These are phyloP conservation scores for Vicugna pacos DNA, from an alignment of 2,113 vertebrate species.

Conservation along the genomic window DNA sequence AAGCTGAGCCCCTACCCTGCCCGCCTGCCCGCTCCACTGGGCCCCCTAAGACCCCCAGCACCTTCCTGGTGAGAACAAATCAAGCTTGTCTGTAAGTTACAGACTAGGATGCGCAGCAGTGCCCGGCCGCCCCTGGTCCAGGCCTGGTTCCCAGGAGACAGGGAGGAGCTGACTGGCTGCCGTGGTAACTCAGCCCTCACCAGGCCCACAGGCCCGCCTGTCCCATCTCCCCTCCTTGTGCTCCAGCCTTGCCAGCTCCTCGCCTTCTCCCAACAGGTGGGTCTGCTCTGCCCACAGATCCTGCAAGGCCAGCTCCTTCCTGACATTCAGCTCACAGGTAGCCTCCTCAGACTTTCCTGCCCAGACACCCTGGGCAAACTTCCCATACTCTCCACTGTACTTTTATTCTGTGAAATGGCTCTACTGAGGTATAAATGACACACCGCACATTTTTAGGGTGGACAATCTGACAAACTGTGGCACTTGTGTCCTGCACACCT, in stretches of 20 bases:
- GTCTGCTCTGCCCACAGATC: background rate
- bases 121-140: no score
- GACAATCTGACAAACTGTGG: background rate
- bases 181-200: background rate
- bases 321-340: background rate
- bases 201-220: fast-evolving
- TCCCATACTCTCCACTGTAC: background rate
- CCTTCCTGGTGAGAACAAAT: no score
- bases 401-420: background rate
- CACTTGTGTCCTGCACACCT: fast-evolving
- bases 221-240: background rate
- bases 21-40: no score
- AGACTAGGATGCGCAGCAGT: no score
- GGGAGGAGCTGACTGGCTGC: background rate
- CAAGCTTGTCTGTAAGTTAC: background rate
- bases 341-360: background rate
- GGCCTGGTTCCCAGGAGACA: background rate
- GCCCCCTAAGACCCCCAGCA: no score
- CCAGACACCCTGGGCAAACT: background rate
- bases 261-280: background rate
- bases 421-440: background rate
- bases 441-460: background rate
- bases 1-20: no score
- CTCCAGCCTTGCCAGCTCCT: background rate
- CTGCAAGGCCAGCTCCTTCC: background rate